phyloP scores from a whole-genome alignment of 1,140 invertebrate genomes.

The Lepidurus apus region DNA sequence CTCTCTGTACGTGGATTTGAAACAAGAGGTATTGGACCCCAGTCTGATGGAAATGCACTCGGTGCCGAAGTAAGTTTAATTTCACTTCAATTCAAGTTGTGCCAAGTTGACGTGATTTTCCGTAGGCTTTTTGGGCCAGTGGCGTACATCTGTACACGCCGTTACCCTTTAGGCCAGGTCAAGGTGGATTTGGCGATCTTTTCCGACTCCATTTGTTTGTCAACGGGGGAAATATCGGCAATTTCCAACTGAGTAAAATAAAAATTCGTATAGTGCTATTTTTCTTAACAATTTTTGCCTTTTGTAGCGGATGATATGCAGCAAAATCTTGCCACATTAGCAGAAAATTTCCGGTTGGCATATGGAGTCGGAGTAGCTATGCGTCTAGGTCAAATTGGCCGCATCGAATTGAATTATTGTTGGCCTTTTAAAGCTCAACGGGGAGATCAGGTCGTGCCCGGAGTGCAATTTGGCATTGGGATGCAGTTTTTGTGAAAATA shows the following conservation, averaged over 20 bases:
- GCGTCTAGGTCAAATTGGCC: constrained; percentile 65
- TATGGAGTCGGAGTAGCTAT: constrained; percentile 70
- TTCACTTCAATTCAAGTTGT: neutral
- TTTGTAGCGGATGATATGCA: constrained; percentile 41
- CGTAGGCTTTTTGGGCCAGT: constrained; percentile 67
- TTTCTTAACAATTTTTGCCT: constrained; percentile 5
- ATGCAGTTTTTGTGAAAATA: constrained; percentile 55
- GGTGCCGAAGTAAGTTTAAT: constrained; percentile 53
- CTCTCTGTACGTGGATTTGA: constrained; percentile 75
- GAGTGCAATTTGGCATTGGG: constrained; percentile 66
- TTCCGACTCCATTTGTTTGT: constrained; percentile 77
- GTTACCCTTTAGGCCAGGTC: constrained; percentile 70
- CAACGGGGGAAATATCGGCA: constrained; percentile 70
- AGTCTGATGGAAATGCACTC: constrained; percentile 60
- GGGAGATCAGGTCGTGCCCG: constrained; percentile 52
- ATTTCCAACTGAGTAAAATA: constrained; percentile 50
- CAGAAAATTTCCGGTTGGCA: constrained; percentile 50
- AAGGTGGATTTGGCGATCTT: constrained; percentile 67
- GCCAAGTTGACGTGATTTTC: neutral
- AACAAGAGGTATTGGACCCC: constrained; percentile 72
- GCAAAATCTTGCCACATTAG: constrained; percentile 40
- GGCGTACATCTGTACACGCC: constrained; percentile 77
- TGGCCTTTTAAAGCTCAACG: constrained; percentile 54
- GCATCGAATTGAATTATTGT: constrained; percentile 82
- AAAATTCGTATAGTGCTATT: neutral